Base-by-base conservation (phyloP, 2,797 vertebrate species). In the Rousettus madagascariensis region DNA sequence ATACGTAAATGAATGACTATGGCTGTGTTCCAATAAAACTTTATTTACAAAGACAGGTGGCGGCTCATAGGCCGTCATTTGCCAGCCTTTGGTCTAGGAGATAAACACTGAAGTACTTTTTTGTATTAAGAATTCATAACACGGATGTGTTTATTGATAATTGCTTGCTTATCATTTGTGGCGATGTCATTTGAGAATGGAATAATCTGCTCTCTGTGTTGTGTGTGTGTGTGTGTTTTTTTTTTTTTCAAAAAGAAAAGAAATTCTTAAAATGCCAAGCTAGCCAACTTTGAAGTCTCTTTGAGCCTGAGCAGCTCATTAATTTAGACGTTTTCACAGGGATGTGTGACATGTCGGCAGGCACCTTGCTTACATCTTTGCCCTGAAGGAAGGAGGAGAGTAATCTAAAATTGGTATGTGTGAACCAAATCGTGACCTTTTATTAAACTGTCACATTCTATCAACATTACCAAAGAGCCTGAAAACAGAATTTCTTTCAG, bases 401-500 rank as follows among this genome's bases (percentile, higher is more conserved):
- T 88, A 63, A 92, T 86, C 80, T 86, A 91, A 90, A 97, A 95
- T 63, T 94, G 91, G 57, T 91, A 77, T 75, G 75, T 97, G 79
- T 95, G 87, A 94, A 94, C 78, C 57, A 86, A 95, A 97, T 78
- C 33, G 63, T 84, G 69, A 91, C 59, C 63, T 95, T 92, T 88
- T 86, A 90, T 75, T 80, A 95, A 96, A 94, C 85, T 89, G 90
- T 90, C 92, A 91, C 65, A 43, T 92, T 90, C 49, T 82, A 75
- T 93, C 68, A 84, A 77, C 53, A 63, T 82, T 92, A 53, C 63
- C 86, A 68, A 74, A 92, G 55, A 96, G 28, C 68, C 41, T 66
- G 83, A 85, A 88, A 96, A 83, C 6, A 61, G 83, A 3, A 15
- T 86, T 79, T 10, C 72, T 83, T 65, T 57, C 57, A 83, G 68